Percentiles rank a stretch among this genome's conserved stretches.
phyloP scores from a whole-genome alignment of 1,140 invertebrate species.

The Agrilus planipennis region DNA sequence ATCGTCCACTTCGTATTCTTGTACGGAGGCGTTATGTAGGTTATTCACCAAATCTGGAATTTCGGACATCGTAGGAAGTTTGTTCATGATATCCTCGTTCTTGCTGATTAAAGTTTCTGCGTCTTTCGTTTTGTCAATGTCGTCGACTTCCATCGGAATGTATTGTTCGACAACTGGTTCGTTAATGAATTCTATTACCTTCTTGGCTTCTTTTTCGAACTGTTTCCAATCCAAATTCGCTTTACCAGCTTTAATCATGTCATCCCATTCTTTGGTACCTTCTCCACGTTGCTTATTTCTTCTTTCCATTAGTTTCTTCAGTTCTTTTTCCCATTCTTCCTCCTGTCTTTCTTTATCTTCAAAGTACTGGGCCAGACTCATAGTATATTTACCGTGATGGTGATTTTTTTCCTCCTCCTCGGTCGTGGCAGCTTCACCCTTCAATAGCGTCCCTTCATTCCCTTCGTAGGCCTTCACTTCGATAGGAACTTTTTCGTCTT shows the following conservation, averaged over 20 bases:
- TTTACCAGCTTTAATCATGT: conserved; percentile 44
- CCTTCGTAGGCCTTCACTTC: conserved; percentile 51
- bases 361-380: conserved; percentile 57
- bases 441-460: conserved; percentile 44
- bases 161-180: conserved; percentile 25
- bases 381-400: conserved; percentile 42
- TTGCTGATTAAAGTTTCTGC: conserved; percentile 38
- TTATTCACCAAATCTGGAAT: conserved; percentile 50
- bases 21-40: conserved; percentile 45
- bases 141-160: conserved; percentile 37
- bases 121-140: conserved; percentile 43
- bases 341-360: conserved; percentile 58
- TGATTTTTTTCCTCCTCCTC: conserved; percentile 47
- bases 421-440: conserved; percentile 45
- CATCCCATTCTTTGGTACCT: conserved; percentile 40
- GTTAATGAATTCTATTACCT: conserved; percentile 37
- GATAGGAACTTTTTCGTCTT: conserved; percentile 56
- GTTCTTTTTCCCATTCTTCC: conserved; percentile 43
- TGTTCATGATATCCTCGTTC: conserved; percentile 37
- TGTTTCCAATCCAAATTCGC: conserved; percentile 50
- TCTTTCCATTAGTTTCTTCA: conserved; percentile 27
- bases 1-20: conserved; percentile 44
- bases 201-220: conserved; percentile 43
- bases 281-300: conserved; percentile 34
- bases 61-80: conserved; percentile 49